Evolutionary conservation across 2,797 vertebrate species (phyloP).

Genomic region (Delichon dasypus): DNA sequence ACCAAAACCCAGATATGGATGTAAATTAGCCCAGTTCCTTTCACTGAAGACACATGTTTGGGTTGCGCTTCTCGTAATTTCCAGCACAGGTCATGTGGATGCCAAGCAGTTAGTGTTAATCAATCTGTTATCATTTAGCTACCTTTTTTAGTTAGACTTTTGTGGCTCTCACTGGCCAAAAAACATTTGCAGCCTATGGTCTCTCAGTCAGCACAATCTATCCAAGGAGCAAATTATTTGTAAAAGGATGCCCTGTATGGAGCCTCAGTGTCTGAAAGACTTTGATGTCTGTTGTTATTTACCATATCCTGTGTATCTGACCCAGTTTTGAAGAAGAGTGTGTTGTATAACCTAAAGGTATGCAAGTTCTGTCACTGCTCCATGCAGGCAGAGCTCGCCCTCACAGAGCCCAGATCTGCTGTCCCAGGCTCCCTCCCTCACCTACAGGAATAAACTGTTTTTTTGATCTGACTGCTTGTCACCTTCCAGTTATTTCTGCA

Average conservation of each 20-base stretch:
- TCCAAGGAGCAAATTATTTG: background rate
- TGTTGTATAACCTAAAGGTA: background rate
- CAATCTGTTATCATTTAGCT: background rate
- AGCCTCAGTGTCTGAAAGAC: background rate
- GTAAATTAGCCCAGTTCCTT: background rate
- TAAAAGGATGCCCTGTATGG: background rate
- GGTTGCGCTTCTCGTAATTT: background rate
- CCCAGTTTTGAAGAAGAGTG: background rate
- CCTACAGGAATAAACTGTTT: background rate
- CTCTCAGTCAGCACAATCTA: background rate
- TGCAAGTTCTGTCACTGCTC: rapidly evolving
- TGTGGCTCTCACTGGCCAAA: background rate
- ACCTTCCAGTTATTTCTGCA: background rate
- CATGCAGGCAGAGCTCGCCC: background rate
- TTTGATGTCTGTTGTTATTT: background rate
- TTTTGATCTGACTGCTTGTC: background rate
- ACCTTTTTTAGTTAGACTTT: background rate
- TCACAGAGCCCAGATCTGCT: background rate
- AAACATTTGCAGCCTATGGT: background rate
- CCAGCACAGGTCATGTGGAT: background rate
- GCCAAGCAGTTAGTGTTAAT: background rate
- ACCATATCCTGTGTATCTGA: background rate
- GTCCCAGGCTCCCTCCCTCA: background rate
- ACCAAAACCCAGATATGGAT: background rate
- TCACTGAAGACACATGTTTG: background rate